These are phyloP conservation scores for Clostera curtula DNA, from an alignment of 2,888 invertebrate genomes.

Conservation along the genomic window DNA sequence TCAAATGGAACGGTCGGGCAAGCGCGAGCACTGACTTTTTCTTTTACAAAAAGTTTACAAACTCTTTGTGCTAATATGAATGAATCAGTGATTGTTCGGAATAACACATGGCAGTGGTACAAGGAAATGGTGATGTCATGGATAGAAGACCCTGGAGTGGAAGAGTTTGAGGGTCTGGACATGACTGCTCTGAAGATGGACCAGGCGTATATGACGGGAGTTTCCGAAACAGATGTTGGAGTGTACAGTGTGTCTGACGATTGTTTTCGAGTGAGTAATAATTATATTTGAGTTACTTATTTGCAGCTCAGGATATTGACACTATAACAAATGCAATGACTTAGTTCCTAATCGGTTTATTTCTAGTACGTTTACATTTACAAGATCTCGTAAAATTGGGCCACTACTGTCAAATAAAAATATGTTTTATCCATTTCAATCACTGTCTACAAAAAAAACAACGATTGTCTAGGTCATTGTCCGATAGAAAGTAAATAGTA, in stretches of 20 bases:
- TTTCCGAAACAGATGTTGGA: conserved; percentile 53
- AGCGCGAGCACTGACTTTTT: conserved; percentile 25
- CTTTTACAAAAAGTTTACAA: too few relatives aligned
- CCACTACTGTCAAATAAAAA: too few relatives aligned
- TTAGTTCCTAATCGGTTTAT: too few relatives aligned
- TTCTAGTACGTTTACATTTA: too few relatives aligned
- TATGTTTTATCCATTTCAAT: too few relatives aligned
- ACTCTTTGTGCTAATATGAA: conserved; percentile 51
- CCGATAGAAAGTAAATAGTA: too few relatives aligned
- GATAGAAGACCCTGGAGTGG: conserved; percentile 73
- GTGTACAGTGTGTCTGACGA: conserved; percentile 81
- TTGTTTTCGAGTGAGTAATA: conserved; percentile 78
- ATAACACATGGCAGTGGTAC: conserved; percentile 59
- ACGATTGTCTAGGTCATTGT: too few relatives aligned
- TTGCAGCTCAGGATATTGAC: not conserved
- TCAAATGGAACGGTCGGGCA: too few relatives aligned
- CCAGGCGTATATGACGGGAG: conserved; percentile 76
- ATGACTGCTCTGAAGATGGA: conserved; percentile 77
- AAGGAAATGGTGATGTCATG: conserved; percentile 65
- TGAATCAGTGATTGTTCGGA: conserved; percentile 36
- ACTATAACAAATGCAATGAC: too few relatives aligned
- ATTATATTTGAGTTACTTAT: not conserved
- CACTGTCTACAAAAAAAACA: too few relatives aligned
- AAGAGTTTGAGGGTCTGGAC: conserved; percentile 68
- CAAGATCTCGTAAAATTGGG: too few relatives aligned